Conservation (phyloP, 2,888 invertebrate genomes). For the Lasioglossum lativentre region DNA sequence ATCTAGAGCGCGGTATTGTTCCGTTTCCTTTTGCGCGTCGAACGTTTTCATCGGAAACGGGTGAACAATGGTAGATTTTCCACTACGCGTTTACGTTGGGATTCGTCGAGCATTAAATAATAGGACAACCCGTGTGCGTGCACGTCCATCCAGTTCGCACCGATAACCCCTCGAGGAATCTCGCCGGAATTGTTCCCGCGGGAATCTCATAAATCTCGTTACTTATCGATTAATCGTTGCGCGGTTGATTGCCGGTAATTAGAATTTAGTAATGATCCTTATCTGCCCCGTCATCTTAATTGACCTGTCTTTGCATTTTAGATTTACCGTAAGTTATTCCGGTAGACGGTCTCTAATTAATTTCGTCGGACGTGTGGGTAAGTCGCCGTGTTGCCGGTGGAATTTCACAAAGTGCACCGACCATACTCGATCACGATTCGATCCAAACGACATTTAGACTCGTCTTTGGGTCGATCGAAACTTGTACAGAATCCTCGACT, state of each 20-base stretch:
- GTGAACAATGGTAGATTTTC: neutral
- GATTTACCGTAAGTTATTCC: conserved; percentile 54
- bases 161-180: conserved; percentile 29
- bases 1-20: neutral
- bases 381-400: neutral
- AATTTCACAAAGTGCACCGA: conserved; percentile 20
- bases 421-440: neutral
- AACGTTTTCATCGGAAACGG: neutral
- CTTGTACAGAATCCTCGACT: neutral
- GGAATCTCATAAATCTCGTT: conserved; percentile 43
- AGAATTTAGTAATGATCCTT: conserved; percentile 58
- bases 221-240: conserved; percentile 48
- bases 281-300: conserved; percentile 52
- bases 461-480: neutral
- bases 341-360: conserved; percentile 52
- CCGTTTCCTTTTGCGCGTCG: neutral
- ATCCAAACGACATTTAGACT: neutral
- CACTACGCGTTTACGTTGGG: neutral
- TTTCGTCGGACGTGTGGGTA: conserved; percentile 30
- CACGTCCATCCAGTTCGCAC: neutral
- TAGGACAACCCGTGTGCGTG: neutral
- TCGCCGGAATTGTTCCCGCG: conserved; percentile 9
- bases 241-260: conserved; percentile 49
- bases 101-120: neutral
- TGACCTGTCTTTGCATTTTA: conserved; percentile 62